Conservation (phyloP, 1,140 invertebrate species). For the Drosophila obscura region DNA sequence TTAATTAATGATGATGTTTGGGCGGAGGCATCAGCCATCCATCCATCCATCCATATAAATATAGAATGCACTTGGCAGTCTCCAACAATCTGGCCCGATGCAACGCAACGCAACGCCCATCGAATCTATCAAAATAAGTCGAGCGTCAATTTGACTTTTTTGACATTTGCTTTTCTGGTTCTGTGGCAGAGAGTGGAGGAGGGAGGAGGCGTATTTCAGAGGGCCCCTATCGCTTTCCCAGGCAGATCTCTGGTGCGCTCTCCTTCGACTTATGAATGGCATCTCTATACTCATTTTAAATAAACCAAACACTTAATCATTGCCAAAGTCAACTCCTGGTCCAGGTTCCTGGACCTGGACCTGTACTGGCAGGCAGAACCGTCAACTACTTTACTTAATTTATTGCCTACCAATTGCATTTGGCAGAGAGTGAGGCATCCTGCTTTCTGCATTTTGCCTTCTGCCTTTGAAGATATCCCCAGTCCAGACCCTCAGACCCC, state of each 20-base stretch:
- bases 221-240: slow-evolving; percentile 40
- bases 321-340: slow-evolving; percentile 60
- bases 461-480: slow-evolving; percentile 16
- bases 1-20: slow-evolving; percentile 62
- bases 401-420: slow-evolving; percentile 75
- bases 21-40: slow-evolving; percentile 10
- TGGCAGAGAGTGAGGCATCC: slow-evolving; percentile 9
- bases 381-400: slow-evolving; percentile 76
- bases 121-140: slow-evolving; percentile 73
- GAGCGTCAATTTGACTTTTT: slow-evolving; percentile 70
- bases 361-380: slow-evolving; percentile 51
- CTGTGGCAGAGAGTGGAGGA: not conserved
- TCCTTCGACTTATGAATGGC: slow-evolving; percentile 4
- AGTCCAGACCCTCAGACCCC: slow-evolving; percentile 8
- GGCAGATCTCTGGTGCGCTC: not conserved
- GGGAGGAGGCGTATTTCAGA: not conserved
- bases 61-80: slow-evolving; percentile 31
- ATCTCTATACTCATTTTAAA: slow-evolving; percentile 22
- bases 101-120: slow-evolving; percentile 37
- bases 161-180: slow-evolving; percentile 46
- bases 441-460: not conserved
- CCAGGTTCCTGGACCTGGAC: not conserved
- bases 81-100: not conserved
- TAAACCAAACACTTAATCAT: slow-evolving; percentile 64
- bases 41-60: slow-evolving; percentile 34